Conservation (phyloP, 2,797 vertebrate species). For the Trematomus bernacchii region DNA sequence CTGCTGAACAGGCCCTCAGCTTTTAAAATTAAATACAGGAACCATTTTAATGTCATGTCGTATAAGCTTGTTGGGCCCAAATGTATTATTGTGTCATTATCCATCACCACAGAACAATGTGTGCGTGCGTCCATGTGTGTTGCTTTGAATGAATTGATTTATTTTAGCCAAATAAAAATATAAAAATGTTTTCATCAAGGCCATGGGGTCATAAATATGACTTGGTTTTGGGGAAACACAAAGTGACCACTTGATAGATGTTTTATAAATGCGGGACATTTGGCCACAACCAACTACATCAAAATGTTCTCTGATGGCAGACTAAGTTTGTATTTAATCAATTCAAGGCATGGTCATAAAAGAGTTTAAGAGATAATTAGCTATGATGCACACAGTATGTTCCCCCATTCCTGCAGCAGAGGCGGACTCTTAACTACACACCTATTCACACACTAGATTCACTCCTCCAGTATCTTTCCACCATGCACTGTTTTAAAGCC, state of each 20-base stretch:
- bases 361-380: constrained; percentile 16
- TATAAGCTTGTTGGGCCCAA: neutral
- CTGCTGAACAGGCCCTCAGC: no score
- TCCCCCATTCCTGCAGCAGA: neutral
- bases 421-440: neutral
- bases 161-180: neutral
- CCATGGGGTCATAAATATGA: constrained; percentile 45
- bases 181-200: constrained; percentile 17
- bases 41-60: constrained; percentile 8
- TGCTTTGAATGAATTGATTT: constrained; percentile 33
- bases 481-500: constrained; percentile 13
- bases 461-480: constrained; percentile 19
- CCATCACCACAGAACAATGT: constrained; percentile 20
- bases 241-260: constrained; percentile 27
- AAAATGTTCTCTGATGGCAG: constrained; percentile 22
- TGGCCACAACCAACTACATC: constrained; percentile 17
- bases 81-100: constrained; percentile 23
- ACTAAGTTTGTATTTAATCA: constrained; percentile 4
- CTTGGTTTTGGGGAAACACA: constrained; percentile 32
- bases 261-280: constrained; percentile 38
- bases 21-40: constrained; percentile 3
- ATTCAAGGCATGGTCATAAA: constrained; percentile 32
- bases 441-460: neutral
- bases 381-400: neutral
- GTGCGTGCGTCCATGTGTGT: constrained; percentile 6